Conservation (phyloP, 2,888 invertebrate species). For the Oscheius sp. region DNA sequence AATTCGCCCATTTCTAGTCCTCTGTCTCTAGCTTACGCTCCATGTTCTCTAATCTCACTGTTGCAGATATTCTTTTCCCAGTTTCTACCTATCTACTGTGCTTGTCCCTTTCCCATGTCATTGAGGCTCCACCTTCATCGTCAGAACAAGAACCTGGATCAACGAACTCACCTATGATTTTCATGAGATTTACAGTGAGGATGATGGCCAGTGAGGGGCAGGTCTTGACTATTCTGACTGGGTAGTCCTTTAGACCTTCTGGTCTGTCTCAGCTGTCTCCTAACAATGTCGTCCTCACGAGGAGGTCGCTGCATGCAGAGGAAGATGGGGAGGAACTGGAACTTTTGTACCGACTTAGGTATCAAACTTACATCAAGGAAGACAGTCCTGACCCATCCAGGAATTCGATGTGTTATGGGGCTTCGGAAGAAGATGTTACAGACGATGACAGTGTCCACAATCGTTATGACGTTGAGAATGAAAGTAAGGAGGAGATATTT, state of each 20-base stretch:
- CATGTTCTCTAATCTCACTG: too few relatives aligned
- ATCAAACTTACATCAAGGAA: conserved; percentile 82
- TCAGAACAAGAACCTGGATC: too few relatives aligned
- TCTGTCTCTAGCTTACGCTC: too few relatives aligned
- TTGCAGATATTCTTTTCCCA: too few relatives aligned
- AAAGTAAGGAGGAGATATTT: conserved; percentile 99
- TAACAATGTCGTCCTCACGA: conserved; percentile 41
- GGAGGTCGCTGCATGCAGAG: conserved; percentile 92
- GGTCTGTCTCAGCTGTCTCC: conserved; percentile 15
- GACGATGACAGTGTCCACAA: conserved; percentile 97
- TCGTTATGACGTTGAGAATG: conserved; percentile 99
- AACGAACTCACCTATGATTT: too few relatives aligned
- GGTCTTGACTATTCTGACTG: not conserved
- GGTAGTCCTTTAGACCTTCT: conserved; percentile 11
- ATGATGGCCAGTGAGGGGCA: too few relatives aligned
- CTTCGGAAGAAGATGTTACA: conserved; percentile 98
- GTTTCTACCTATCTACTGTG: too few relatives aligned
- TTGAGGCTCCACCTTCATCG: too few relatives aligned
- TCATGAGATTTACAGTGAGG: too few relatives aligned
- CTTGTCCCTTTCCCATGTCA: too few relatives aligned
- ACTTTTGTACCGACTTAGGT: not conserved
- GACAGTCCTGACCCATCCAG: conserved; percentile 92
- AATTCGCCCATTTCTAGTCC: too few relatives aligned
- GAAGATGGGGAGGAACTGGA: conserved; percentile 85
- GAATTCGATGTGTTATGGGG: conserved; percentile 97